Base-by-base conservation (phyloP, 2,888 invertebrate species). In the Ormyrus labotus region DNA sequence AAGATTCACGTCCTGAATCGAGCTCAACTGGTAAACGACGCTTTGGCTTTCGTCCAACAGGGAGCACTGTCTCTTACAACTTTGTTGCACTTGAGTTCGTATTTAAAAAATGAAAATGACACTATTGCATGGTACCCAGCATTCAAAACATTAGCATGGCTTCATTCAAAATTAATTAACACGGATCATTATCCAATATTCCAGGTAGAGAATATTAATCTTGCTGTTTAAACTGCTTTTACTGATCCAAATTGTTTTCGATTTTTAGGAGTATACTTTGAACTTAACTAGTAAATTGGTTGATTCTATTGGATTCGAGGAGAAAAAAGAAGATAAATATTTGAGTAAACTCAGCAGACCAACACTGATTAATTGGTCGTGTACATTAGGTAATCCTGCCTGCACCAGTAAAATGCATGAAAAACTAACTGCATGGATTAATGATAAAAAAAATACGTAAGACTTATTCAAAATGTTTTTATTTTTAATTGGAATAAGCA, bases 121-220 rank as follows among this genome's bases (percentile, higher is more conserved):
- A 96, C 95, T 88, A 94, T 96, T 3, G 97, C 97, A 0, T 98
- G 97, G 97, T 94, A 94, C 85, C 93, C 96, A 0, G 96, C 96
- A 0, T 91, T 96, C 3, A 93, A 93, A 1, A 94, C 94, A 48
- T 92, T 98, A 19, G 94, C 93, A 11, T 97, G 95, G 87, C 92
- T 97, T 13, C 84, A 85, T 65, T 67, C 50, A 73, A 81, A 83
- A 77, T 65, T 85, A 11, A 68, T 60, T 6, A 69, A 53, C 10
- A 78, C 70, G 6, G 64, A 82, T 1, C 53, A 69, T 13, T 68
- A 83, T 11, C 0, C 64, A 47, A 48, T 13, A 3, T 81, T 79
- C 19, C 81, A 79, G 78, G 83, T 83, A 81, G 4, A 9, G 8
- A 53, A 34, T 48, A 53, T 8, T 2, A 4, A 34, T 34, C 4